Conservation (phyloP, 2,888 invertebrate genomes). For the Lasioglossum zephyrum region DNA sequence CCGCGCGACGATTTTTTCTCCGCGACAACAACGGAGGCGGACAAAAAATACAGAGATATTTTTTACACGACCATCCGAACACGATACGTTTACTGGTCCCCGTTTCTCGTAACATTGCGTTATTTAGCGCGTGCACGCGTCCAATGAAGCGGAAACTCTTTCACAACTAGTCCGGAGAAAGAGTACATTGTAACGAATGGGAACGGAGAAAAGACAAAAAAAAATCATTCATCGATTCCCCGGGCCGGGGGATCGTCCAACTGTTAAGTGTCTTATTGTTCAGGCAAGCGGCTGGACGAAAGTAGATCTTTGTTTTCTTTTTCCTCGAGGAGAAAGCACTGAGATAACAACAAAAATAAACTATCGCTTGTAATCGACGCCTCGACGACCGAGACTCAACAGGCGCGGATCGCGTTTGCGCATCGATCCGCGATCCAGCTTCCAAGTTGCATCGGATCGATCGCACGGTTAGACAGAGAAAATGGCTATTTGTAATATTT, state of each 20-base stretch:
- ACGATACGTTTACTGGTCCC: slow-evolving; percentile 11
- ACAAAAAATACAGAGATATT: slow-evolving; percentile 65
- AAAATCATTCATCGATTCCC: slow-evolving; percentile 68
- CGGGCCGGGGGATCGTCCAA: slow-evolving; percentile 74
- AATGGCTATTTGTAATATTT: slow-evolving; percentile 56
- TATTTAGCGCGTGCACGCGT: slow-evolving; percentile 17
- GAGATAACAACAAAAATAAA: slow-evolving; percentile 1
- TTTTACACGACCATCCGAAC: slow-evolving; percentile 69
- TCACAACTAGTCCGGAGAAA: slow-evolving; percentile 14
- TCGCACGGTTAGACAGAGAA: slow-evolving; percentile 21
- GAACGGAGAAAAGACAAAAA: slow-evolving; percentile 7
- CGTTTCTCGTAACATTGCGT: slow-evolving; percentile 26
- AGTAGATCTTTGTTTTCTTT: slow-evolving; percentile 62
- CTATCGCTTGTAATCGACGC: slow-evolving; percentile 20
- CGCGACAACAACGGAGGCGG: slow-evolving; percentile 28
- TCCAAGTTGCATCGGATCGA: slow-evolving; percentile 1
- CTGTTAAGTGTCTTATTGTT: slow-evolving; percentile 84
- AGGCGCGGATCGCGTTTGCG: slow-evolving; percentile 9
- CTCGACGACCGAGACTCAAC: neutral
- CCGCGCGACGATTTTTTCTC: slow-evolving; percentile 30
- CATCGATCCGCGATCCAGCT: slow-evolving; percentile 6
- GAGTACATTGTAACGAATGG: neutral
- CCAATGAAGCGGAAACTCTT: slow-evolving; percentile 5
- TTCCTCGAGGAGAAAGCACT: slow-evolving; percentile 18
- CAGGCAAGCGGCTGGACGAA: slow-evolving; percentile 81